Base-by-base conservation (phyloP, 2,888 invertebrate species). In the Eupsilia transversa region DNA sequence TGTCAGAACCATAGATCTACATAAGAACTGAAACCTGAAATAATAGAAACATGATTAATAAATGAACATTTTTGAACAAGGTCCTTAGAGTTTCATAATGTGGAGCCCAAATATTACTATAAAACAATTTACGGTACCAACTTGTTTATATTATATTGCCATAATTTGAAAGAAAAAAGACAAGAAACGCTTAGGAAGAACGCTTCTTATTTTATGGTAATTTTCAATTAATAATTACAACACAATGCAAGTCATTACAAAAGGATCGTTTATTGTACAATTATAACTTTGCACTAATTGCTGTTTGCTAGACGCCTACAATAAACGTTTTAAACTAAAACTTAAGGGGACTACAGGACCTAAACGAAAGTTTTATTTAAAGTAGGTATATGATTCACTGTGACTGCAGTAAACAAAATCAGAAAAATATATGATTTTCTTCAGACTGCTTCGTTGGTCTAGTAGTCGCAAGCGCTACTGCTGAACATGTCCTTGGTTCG, bases 241-340 rank as follows among this genome's bases (percentile, higher is more conserved):
- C 3, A 72, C 72, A 78, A 72, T 46, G 35, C 17, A 27, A 59
- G 27, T 49, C 41, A 49, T 49, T 63, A 60, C 59, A 74, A 67
- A 63, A 68, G 9, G 20, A 59, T 49, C 14, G 5, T 20, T 79
- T 54, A 64, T 30, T 73, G 30, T 49, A 56, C 49, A 64, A 67
- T 52, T 35, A 52, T 63, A 30, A 33, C 23, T 33, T 52, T 6
- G 61, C n/a, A 57, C 35, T 59, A 54, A 65, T 77, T 61, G 23
- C 54, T 72, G 10, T 20, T n/a, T n/a, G n/a, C n/a, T n/a, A 27
- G 4, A 23, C 43, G n/a, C 23, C n/a, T 65, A 52, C 52, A 64
- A 60, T 54, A 60, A 73, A 74, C 38, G 38, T 52, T 77, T 38
- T 35, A n/a, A 52, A 49, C 33, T n/a, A n/a, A n/a, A n/a, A n/a